These are phyloP conservation scores for Pelmatolapia mariae DNA, from an alignment of 2,113 vertebrate species.

Conservation along the genomic window DNA sequence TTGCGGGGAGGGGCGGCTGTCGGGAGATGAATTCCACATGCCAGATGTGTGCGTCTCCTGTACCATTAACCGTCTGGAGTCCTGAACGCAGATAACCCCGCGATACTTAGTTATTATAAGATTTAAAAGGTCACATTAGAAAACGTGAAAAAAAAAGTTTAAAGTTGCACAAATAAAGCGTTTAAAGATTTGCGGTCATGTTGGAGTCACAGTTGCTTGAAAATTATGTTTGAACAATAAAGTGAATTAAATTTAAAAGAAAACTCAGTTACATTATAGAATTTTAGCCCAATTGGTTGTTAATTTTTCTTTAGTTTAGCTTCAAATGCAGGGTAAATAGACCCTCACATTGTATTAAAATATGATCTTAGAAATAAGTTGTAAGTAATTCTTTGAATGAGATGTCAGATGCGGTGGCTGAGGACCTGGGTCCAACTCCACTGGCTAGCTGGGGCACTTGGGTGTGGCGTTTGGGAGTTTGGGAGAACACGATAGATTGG, in stretches of 20 bases:
- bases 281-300: not conserved
- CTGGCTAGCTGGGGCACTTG: not conserved
- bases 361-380: not conserved
- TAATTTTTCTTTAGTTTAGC: not conserved
- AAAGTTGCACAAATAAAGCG: too few species aligned
- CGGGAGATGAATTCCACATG: not conserved
- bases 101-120: not conserved
- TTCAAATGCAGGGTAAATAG: not conserved
- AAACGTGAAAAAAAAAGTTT: not conserved
- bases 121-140: not conserved
- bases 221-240: not conserved
- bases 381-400: not conserved
- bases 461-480: not conserved
- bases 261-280: not conserved
- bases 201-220: not conserved
- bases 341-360: not conserved
- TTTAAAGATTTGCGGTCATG: not conserved
- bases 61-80: constrained; percentile 25
- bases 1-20: not conserved
- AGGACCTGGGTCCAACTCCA: not conserved
- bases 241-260: not conserved
- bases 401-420: not conserved
- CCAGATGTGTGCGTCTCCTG: constrained; percentile 36
- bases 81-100: not conserved
- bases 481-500: not conserved